Evolutionary conservation across 1,140 invertebrate species (phyloP), one percentile per base, ranked within the genome.

Genomic region (Uloborus diversus): DNA sequence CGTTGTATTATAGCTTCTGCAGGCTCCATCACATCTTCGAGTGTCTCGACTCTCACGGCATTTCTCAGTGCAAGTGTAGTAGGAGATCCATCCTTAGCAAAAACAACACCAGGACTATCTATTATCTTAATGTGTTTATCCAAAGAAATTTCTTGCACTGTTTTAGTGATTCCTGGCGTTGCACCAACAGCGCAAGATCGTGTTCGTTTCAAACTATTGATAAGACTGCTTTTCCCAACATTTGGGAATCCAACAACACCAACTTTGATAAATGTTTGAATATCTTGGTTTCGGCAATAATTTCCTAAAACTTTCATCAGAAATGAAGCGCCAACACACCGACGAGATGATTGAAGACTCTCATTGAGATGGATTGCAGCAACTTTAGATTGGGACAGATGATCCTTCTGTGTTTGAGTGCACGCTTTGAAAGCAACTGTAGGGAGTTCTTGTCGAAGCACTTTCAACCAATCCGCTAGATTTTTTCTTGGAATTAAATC

Each of bases 181-280:
- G 93, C 93, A 53, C 97, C 98, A 83, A 98, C 95, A 87, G 92
- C 93, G 86, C 98, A 99, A 13, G 95, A 93, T 85, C 92, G 92
- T 42, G 91, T 93, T 82, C 98, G 90, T 86, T 99, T 99, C 76
- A 99, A 88, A 85, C 97, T 99, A 90, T 99, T 99, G 73, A 99
- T 99, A 42, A 99, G 92, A 82, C 96, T 98, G 85, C 96, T 99
- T 89, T 99, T 99, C n/a, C 98, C 98, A 79, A 99, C 98, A 89
- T 99, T 99, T 17, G 98, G 98, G 82, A 99, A 91, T 35, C 92
- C 92, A 90, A 83, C 59, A 85, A 99, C 91, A 27, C 97, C 97
- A 3, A 99, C 96, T 20, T 91, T 92, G 83, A 99, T 98, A 9
- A 94, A 92, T 0, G 94, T 96, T 86, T 96, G 96, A 35, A 98